Evolutionary conservation across 64 coral and sea anemone genomes (phyloP).

Genomic region (Pachyseris speciosa): DNA sequence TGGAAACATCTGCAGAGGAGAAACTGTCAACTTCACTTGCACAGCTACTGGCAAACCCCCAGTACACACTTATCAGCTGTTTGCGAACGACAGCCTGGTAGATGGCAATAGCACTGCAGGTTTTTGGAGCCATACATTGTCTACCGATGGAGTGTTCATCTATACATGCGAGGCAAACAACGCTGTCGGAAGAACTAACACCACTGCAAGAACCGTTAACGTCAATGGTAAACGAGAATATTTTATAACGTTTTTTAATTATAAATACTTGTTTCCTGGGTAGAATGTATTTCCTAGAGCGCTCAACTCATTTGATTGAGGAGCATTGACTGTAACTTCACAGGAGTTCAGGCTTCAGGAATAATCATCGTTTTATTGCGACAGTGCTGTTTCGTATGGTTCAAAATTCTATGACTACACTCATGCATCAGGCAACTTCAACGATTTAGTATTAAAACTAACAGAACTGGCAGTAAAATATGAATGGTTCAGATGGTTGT

Average conservation of each 20-base stretch:
- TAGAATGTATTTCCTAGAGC: too few relatives aligned
- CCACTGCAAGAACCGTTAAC: not conserved
- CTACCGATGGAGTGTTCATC: not conserved
- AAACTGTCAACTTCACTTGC: not conserved
- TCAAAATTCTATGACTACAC: too few relatives aligned
- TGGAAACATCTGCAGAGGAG: not conserved
- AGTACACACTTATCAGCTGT: not conserved
- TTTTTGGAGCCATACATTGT: not conserved
- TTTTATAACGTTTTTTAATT: not conserved
- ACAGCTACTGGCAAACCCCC: not conserved
- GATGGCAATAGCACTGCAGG: not conserved
- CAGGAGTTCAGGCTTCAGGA: too few relatives aligned
- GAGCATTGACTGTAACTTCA: too few relatives aligned
- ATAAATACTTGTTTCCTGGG: too few relatives aligned
- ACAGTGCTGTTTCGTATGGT: too few relatives aligned
- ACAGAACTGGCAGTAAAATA: too few relatives aligned
- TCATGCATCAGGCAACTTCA: too few relatives aligned
- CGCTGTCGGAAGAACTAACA: not conserved
- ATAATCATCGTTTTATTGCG: too few relatives aligned
- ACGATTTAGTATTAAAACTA: too few relatives aligned
- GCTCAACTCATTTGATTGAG: too few relatives aligned
- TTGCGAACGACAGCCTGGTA: not conserved
- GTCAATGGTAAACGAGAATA: not conserved
- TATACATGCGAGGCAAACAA: slow-evolving; percentile 12
- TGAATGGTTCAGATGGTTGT: too few relatives aligned